Percentiles rank a stretch among this genome's conserved stretches.
These are phyloP conservation scores for Machimus rusticus DNA, from an alignment of 2,888 invertebrate species.

Conservation along the genomic window DNA sequence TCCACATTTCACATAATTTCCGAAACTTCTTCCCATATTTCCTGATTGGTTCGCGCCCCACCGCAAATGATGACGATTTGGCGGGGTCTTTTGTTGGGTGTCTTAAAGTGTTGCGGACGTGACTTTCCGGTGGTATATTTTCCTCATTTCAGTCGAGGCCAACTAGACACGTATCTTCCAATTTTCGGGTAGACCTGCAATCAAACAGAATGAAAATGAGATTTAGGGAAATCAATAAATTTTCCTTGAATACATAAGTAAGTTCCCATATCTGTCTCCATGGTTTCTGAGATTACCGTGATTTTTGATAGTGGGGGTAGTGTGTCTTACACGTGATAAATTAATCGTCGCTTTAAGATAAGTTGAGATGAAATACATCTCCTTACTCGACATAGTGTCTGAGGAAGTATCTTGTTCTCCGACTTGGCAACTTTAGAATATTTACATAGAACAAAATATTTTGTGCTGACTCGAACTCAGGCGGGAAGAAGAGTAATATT, in stretches of 20 bases:
- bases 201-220: neutral
- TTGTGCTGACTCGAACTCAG: neutral
- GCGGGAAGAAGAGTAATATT: neutral
- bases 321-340: neutral
- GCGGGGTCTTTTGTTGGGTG: neutral
- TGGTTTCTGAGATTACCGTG: neutral
- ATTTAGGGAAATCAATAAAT: neutral
- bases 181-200: neutral
- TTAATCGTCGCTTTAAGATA: neutral
- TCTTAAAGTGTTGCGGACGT: neutral
- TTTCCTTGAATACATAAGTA: neutral
- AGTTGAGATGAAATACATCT: neutral
- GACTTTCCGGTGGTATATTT: neutral
- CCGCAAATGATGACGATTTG: neutral
- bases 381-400: neutral
- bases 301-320: neutral
- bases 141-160: neutral
- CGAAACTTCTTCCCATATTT: neutral
- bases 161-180: neutral
- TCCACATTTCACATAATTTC: conserved; percentile 4
- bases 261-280: neutral
- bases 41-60: neutral
- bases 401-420: neutral
- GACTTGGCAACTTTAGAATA: neutral
- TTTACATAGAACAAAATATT: neutral